Base-by-base conservation (phyloP, 2,888 invertebrate species). In the Leucophenga maculata region DNA sequence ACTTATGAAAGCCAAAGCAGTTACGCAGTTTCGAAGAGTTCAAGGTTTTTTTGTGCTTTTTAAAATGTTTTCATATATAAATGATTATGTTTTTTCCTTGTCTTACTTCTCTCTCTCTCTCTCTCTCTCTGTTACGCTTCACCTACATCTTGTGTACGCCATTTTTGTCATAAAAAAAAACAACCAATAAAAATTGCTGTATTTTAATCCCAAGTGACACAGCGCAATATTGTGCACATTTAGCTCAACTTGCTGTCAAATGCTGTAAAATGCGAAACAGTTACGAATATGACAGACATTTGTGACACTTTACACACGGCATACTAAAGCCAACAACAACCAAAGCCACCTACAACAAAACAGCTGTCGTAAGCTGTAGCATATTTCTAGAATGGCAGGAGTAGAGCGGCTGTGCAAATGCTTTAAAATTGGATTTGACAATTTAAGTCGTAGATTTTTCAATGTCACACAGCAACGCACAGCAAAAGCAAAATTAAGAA, bases 401-500 rank as follows among this genome's bases (percentile, higher is more conserved):
- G n/a, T n/a, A n/a, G n/a, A n/a, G 46, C 6, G 62, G 20, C 13
- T 46, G 48, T 14, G 39, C 18, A 44, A 39, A 18, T 62, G 39
- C 13, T 48, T 65, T 18, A 74, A 74, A 82, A 80, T 75, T 77
- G 78, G 72, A 72, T 77, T 78, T 72, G 75, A 65, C 78, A 78
- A 78, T 80, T 81, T 75, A 70, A 77, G 77, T 73, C 76, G 57
- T 75, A 77, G 80, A 77, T 77, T 76, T 75, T 65, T 50, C 52
- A 67, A 67, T 70, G 72, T 71, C 65, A 67, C 64, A 59, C 71
- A 71, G 70, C 73, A 74, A n/a, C 22, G 69, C 59, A 55, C 68
- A 66, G n/a, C n/a, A n/a, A n/a, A 44, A 54, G 69, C 65, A 59
- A 75, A 79, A 82, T 82, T 76, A 81, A 82, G 78, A 82, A 75